These are phyloP conservation scores for Steatocranus sp. DNA, from an alignment of 2,797 vertebrate species.

Conservation along the genomic window DNA sequence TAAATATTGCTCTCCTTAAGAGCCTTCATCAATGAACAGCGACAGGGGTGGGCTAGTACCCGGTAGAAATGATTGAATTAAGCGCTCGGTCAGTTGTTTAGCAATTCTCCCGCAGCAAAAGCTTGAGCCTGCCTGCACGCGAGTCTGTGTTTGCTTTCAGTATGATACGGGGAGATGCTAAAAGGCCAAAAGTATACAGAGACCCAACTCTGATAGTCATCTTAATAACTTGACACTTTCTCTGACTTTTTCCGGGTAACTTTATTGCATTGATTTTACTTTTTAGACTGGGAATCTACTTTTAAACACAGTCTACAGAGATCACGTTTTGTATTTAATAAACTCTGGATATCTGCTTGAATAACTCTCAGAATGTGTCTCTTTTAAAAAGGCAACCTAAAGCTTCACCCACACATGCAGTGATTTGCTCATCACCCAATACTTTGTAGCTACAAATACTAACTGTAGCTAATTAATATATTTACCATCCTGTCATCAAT, in stretches of 20 bases:
- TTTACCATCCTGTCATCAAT: not conserved
- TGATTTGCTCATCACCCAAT: not conserved
- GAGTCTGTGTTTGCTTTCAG: not conserved
- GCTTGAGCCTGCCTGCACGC: not conserved
- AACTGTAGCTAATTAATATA: not conserved
- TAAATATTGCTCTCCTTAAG: conserved; percentile 89
- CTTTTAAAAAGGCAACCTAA: not conserved
- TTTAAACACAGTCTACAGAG: not conserved
- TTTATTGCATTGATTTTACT: not conserved
- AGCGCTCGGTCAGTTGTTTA: conserved; percentile 84
- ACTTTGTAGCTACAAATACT: not conserved
- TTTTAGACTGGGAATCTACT: not conserved
- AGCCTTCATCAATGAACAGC: conserved; percentile 83
- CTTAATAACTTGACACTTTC: not conserved
- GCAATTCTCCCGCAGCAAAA: conserved; percentile 74
- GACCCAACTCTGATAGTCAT: not conserved
- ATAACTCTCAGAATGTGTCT: not conserved
- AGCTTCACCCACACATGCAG: not conserved
- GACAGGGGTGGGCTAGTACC: conserved; percentile 40
- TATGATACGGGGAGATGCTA: not conserved
- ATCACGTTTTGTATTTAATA: not conserved
- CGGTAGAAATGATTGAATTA: conserved; percentile 80
- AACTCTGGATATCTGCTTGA: not conserved
- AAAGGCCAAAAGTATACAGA: not conserved
- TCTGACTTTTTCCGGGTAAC: not conserved